A percentile compares a stretch with the other conserved stretches of the same genome.
These are phyloP conservation scores for Coecobrya sp. DNA, from an alignment of 2,888 invertebrate genomes.

Conservation along the genomic window DNA sequence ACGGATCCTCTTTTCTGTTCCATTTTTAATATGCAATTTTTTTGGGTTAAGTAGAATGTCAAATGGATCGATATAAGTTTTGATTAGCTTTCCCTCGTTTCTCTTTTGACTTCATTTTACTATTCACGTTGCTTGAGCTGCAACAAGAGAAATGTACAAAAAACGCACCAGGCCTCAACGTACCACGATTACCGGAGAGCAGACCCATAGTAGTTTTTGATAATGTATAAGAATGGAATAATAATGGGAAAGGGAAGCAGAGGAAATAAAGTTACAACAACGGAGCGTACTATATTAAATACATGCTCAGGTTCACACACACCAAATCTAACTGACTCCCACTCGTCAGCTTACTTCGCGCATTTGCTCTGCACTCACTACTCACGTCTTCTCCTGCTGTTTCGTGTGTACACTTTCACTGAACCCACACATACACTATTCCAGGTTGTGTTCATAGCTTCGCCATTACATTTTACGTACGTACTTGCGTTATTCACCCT, in stretches of 20 bases:
- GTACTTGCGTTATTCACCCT: neutral
- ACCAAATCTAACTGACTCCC: slow-evolving; percentile 17
- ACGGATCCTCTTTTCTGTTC: slow-evolving; percentile 48
- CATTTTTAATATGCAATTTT: slow-evolving; percentile 83
- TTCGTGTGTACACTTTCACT: slow-evolving; percentile 29
- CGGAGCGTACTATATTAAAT: slow-evolving; percentile 9
- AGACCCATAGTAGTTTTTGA: slow-evolving; percentile 39
- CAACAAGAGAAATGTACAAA: slow-evolving; percentile 42
- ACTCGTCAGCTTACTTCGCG: slow-evolving; percentile 23
- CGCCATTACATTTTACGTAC: slow-evolving; percentile 6
- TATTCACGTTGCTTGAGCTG: slow-evolving; percentile 26
- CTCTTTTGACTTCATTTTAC: slow-evolving; percentile 62
- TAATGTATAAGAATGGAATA: slow-evolving; percentile 66
- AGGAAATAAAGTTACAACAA: slow-evolving; percentile 61
- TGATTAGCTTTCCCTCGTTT: slow-evolving; percentile 83
- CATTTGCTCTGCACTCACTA: slow-evolving; percentile 1
- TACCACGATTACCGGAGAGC: slow-evolving; percentile 5
- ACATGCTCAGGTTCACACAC: slow-evolving; percentile 33
- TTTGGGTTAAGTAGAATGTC: slow-evolving; percentile 85
- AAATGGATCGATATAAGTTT: slow-evolving; percentile 85
- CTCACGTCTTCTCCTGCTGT: slow-evolving; percentile 46
- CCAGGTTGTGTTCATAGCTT: neutral
- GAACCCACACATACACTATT: neutral
- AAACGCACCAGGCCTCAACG: slow-evolving; percentile 31
- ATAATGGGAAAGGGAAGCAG: slow-evolving; percentile 70